Conservation (phyloP, 2,113 vertebrate species). For the Phycodurus eques region DNA sequence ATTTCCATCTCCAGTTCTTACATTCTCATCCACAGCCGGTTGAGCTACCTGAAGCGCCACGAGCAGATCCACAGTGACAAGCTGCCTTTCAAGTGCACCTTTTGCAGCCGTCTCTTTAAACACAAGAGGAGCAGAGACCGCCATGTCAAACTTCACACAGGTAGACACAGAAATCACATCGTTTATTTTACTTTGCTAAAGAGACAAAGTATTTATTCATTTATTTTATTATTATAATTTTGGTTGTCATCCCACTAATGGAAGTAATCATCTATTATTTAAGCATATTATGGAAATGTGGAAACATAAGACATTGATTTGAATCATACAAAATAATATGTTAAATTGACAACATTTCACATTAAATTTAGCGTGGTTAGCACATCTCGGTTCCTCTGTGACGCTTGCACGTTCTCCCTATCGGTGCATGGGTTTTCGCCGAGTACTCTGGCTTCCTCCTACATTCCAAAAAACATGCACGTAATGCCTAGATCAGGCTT, state of each 20-base stretch:
- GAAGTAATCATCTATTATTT: not conserved
- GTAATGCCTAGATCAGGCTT: too few species aligned
- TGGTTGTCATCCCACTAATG: too few species aligned
- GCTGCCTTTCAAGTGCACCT: conserved; percentile 98
- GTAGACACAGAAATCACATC: conserved; percentile 47
- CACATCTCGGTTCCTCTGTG: too few species aligned
- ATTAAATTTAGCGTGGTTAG: too few species aligned
- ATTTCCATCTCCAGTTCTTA: not conserved
- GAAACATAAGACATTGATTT: too few species aligned
- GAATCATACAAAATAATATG: too few species aligned
- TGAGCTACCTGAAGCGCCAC: conserved; percentile 98
- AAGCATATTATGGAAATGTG: not conserved
- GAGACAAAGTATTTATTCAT: not conserved
- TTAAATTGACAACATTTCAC: too few species aligned
- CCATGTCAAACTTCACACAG: conserved; percentile 97
- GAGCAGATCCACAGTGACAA: conserved; percentile 99
- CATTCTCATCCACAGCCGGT: conserved; percentile 63
- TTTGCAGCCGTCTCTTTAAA: conserved; percentile 98
- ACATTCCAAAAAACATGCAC: too few species aligned
- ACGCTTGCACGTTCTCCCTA: too few species aligned
- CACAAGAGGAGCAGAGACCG: conserved; percentile 98
- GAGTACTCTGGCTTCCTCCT: too few species aligned
- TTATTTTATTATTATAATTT: not conserved
- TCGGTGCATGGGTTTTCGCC: too few species aligned
- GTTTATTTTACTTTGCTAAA: not conserved